A percentile compares a stretch with the other conserved stretches of the same genome.
Conservation (phyloP, 53 echinoderm and acorn worm genomes). For the Temnopleurus reevesii region DNA sequence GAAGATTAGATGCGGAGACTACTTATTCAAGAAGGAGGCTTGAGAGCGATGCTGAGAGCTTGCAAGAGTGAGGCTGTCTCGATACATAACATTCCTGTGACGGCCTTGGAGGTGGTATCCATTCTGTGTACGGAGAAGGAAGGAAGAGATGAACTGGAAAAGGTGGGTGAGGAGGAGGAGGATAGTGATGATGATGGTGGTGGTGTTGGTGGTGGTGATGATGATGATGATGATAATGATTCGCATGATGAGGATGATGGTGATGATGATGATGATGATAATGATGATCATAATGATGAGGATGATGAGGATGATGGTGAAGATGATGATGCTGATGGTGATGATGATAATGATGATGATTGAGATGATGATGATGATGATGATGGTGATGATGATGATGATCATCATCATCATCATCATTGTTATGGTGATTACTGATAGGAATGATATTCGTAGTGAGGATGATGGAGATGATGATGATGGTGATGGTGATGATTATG, state of each 20-base stretch:
- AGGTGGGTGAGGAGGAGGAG: conserved; percentile 50
- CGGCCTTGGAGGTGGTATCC: conserved; percentile 67
- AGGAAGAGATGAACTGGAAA: conserved; percentile 74
- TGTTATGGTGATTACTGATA: not conserved
- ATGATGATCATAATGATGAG: no score
- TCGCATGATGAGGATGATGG: no score
- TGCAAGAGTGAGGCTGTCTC: conserved; percentile 51
- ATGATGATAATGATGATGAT: conserved; percentile 1
- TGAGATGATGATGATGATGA: no score
- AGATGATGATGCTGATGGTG: conserved; percentile 3
- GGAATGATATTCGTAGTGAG: no score
- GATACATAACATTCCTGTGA: conserved; percentile 53
- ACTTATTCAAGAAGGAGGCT: conserved; percentile 67
- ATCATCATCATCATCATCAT: not conserved
- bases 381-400: conserved; percentile 10
- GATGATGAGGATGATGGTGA: conserved; percentile 7
- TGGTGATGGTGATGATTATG: not conserved
- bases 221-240: no score
- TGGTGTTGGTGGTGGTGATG: not conserved
- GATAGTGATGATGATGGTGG: not conserved
- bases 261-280: not conserved
- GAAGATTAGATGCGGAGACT: conserved; percentile 60
- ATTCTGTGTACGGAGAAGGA: conserved; percentile 67
- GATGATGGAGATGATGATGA: conserved; percentile 49
- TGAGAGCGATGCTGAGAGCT: conserved; percentile 71